A percentile compares a stretch with the other conserved stretches of the same genome.
These are phyloP conservation scores for Macrotrachela quadricornifera DNA, from an alignment of 1,140 invertebrate genomes.

Conservation along the genomic window DNA sequence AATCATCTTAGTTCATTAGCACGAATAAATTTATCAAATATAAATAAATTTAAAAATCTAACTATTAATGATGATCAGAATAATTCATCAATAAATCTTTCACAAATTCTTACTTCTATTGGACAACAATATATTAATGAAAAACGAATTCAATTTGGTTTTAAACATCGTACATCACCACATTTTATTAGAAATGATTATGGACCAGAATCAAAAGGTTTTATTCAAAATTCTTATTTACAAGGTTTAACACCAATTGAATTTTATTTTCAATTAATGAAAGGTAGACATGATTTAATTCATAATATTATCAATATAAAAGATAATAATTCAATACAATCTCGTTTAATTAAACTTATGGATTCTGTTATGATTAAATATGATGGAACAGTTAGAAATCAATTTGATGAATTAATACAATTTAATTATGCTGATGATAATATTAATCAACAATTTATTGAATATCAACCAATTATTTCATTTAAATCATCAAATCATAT, in stretches of 20 bases:
- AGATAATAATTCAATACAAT: constrained; percentile 97
- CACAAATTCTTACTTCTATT: constrained; percentile 99
- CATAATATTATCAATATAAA: constrained; percentile 99
- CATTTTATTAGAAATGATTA: constrained; percentile 99
- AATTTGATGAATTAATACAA: constrained; percentile 55
- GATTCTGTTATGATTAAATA: constrained; percentile 89
- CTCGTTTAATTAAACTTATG: constrained; percentile 99
- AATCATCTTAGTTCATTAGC: too few species aligned
- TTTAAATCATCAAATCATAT: constrained; percentile 80
- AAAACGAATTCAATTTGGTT: constrained; percentile 98
- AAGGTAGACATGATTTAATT: constrained; percentile 97
- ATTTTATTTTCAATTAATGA: constrained; percentile 99
- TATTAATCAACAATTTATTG: constrained; percentile 75
- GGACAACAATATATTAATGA: constrained; percentile 99
- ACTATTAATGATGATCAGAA: too few species aligned
- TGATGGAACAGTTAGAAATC: constrained; percentile 29
- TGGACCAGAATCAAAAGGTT: constrained; percentile 83
- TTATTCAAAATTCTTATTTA: constrained; percentile 98
- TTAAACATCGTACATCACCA: constrained; percentile 84
- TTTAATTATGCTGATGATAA: constrained; percentile 93
- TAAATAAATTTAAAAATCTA: too few species aligned
- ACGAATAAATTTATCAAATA: too few species aligned
- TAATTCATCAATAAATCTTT: constrained; percentile 99
- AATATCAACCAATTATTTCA: constrained; percentile 80
- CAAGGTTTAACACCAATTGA: constrained; percentile 93